Conservation (phyloP, 2,113 vertebrate genomes). For the Camelus dromedarius region DNA sequence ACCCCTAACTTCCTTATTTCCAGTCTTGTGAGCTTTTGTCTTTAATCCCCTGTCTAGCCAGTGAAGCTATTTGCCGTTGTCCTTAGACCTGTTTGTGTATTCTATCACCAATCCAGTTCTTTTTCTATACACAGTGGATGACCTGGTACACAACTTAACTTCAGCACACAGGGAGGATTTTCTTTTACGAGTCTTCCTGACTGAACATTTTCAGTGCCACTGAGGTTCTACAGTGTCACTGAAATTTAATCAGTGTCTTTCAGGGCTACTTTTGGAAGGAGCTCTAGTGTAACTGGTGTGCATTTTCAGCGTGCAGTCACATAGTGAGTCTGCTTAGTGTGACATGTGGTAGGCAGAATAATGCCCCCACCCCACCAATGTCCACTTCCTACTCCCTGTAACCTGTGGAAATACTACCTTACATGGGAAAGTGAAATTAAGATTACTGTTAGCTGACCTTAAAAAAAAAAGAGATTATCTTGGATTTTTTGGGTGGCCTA, state of each 20-base stretch:
- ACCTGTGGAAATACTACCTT: background rate
- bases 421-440: background rate
- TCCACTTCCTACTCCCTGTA: no score
- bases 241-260: background rate
- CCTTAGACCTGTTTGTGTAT: background rate
- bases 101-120: background rate
- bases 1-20: background rate
- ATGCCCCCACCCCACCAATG: no score
- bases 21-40: background rate
- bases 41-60: background rate
- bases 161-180: background rate
- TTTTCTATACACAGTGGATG: background rate
- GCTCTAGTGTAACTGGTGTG: background rate
- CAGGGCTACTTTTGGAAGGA: background rate
- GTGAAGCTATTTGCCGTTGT: background rate
- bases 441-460: background rate
- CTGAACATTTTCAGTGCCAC: background rate
- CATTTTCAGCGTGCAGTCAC: background rate
- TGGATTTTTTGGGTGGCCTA: background rate
- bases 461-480: background rate
- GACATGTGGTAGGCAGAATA: background rate
- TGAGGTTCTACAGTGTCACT: background rate
- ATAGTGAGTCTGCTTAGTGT: background rate
- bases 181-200: background rate
- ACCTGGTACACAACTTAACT: background rate